phyloP scores from a whole-genome alignment of 2,113 vertebrate genomes.

The Sceloporus undulatus region DNA sequence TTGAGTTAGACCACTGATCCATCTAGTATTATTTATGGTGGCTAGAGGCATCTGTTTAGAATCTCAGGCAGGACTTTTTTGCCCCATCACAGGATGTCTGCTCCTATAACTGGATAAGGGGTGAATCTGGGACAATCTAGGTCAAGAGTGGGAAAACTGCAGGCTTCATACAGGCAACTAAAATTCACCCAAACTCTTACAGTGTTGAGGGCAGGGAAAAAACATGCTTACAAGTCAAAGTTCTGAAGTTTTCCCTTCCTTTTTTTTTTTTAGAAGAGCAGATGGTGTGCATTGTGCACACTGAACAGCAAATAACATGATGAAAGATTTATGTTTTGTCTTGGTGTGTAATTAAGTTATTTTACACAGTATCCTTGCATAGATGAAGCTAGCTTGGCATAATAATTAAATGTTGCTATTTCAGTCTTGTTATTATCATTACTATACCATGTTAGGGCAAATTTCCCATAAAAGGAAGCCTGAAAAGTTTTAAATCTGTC shows the following conservation, averaged over 20 bases:
- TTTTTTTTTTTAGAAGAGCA: neutral
- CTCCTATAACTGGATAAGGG: neutral
- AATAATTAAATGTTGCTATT: too few relatives aligned
- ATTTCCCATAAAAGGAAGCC: too few relatives aligned
- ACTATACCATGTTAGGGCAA: too few relatives aligned
- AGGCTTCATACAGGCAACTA: too few relatives aligned
- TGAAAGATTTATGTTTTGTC: conserved; percentile 25
- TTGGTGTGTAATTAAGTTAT: conserved; percentile 8
- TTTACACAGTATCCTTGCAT: neutral
- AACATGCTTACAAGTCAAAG: neutral
- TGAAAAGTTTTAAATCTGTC: too few relatives aligned
- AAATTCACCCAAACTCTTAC: too few relatives aligned
- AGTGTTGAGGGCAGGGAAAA: neutral
- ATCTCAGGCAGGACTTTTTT: too few relatives aligned
- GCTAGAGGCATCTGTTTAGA: too few relatives aligned
- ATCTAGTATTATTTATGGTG: neutral
- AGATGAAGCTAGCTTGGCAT: too few relatives aligned
- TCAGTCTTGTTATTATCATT: too few relatives aligned
- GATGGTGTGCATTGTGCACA: neutral
- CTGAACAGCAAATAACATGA: conserved; percentile 22
- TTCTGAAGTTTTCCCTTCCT: too few relatives aligned
- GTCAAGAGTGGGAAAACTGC: neutral
- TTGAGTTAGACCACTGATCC: neutral
- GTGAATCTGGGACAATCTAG: neutral
- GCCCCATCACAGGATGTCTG: too few relatives aligned